A percentile compares a stretch with the other conserved stretches of the same genome.
phyloP scores from a whole-genome alignment of 2,113 vertebrate genomes.

The Nematolebias whitei region DNA sequence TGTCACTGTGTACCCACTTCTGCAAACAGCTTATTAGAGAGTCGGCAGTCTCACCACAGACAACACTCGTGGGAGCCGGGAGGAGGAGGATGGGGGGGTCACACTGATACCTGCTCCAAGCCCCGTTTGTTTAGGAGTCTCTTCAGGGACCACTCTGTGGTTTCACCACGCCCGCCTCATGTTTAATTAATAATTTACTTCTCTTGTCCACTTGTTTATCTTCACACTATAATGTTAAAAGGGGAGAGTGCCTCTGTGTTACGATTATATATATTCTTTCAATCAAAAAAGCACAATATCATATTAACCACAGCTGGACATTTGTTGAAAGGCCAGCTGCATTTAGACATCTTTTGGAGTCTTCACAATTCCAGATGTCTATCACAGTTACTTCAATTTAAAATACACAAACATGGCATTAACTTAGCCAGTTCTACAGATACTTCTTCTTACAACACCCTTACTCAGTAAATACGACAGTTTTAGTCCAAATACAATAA shows the following conservation, averaged over 20 bases:
- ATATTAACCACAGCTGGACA: too few relatives aligned
- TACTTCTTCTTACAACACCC: too few relatives aligned
- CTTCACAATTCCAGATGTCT: too few relatives aligned
- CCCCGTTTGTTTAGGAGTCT: conserved; percentile 76
- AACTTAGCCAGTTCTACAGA: too few relatives aligned
- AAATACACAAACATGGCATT: too few relatives aligned
- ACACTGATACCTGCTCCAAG: conserved; percentile 69
- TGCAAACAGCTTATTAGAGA: conserved; percentile 85
- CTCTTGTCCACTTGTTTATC: conserved; percentile 75
- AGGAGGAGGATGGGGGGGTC: conserved; percentile 34
- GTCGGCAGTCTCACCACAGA: conserved; percentile 69
- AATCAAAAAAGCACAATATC: too few relatives aligned
- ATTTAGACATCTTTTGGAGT: too few relatives aligned
- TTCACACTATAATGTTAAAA: conserved; percentile 52
- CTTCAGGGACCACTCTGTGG: conserved; percentile 68
- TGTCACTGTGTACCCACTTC: conserved; percentile 79
- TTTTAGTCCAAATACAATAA: too few relatives aligned
- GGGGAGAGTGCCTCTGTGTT: conserved; percentile 27
- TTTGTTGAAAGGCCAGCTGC: too few relatives aligned
- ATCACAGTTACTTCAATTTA: too few relatives aligned
- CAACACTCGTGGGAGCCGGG: conserved; percentile 67
- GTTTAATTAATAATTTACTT: conserved; percentile 85
- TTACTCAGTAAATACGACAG: too few relatives aligned
- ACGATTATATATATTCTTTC: too few relatives aligned
- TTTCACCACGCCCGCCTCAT: conserved; percentile 65